phyloP scores from a whole-genome alignment of 2,888 invertebrate species.

The Serrognathus titanus region DNA sequence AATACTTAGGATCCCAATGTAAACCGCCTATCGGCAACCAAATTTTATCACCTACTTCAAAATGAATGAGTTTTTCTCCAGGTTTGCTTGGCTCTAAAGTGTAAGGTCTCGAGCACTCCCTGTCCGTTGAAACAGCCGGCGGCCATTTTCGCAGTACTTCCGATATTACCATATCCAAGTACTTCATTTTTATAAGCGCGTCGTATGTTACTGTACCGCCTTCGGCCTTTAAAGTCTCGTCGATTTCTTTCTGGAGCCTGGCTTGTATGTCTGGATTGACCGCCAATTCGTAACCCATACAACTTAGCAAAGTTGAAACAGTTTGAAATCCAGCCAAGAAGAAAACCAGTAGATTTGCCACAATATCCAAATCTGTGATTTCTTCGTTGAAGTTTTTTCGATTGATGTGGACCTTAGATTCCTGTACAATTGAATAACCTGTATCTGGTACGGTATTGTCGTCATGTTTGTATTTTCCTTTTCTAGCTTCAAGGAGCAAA shows the following conservation, averaged over 20 bases:
- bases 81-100: conserved; percentile 24
- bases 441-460: conserved; percentile 15
- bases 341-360: conserved; percentile 54
- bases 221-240: conserved; percentile 22
- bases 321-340: conserved; percentile 54
- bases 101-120: conserved; percentile 30
- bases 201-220: conserved; percentile 51
- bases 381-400: conserved; percentile 4
- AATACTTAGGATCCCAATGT: conserved; percentile 34
- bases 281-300: conserved; percentile 56
- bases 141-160: conserved; percentile 37
- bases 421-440: conserved; percentile 18
- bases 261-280: conserved; percentile 58
- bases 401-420: not conserved
- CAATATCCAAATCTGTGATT: conserved; percentile 51
- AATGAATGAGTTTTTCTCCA: conserved; percentile 20
- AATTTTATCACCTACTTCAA: conserved; percentile 22
- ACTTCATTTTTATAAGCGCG: conserved; percentile 54
- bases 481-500: conserved; percentile 52
- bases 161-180: conserved; percentile 61
- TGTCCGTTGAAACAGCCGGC: conserved; percentile 22
- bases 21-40: conserved; percentile 33
- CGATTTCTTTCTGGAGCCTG: conserved; percentile 51
- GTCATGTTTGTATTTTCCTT: conserved; percentile 28
- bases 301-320: conserved; percentile 48